Base-by-base conservation (phyloP, 2,888 invertebrate species). In the Hemaris fuciformis region DNA sequence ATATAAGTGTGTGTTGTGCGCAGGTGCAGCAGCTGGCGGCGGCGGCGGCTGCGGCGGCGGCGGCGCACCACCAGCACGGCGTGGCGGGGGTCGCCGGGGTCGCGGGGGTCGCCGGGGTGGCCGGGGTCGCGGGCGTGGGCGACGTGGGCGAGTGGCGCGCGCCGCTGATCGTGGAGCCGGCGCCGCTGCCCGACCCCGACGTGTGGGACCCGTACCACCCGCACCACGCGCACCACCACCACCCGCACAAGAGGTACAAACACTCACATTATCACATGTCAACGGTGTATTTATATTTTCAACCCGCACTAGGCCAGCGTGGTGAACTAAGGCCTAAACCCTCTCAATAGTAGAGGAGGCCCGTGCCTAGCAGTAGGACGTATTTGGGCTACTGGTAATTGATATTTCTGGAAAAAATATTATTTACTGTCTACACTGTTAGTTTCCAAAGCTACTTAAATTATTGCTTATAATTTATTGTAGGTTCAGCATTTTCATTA, bases 141-240 rank as follows among this genome's bases (percentile, higher is more conserved):
- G 84, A 78, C 66, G 90, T 88, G 71, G 84, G 72, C 67, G 91
- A 90, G 85, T 98, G 98, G 87, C 98, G 98, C 34, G 98, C 98
- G 60, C 98, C 98, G 58, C 97, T 98, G 93, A 97, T 98, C 76
- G 97, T 97, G 70, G 95, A 95, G 78, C 92, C 90, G 1, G 87
- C 88, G 72, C 90, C 89, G 68, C 83, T 92, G 72, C 81, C 87
- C 15, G 92, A 91, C 48, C 85, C 88, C 6, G 90, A 91, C 72
- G 87, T 84, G 18, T 90, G 90, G 87, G 91, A 90, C 69, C 76
- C 82, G 43, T 87, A 85, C 77, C 89, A 88, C 23, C 85, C 82
- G 59, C 88, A 87, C 60, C 88, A 85, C 3, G 75, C 80, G 27
- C 81, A 83, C 27, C 87, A 87, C 62, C 88, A 84, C 60, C 88